Evolutionary conservation across 53 echinoderm and acorn worm genomes (phyloP).

Genomic region (Actinopyga echinites): DNA sequence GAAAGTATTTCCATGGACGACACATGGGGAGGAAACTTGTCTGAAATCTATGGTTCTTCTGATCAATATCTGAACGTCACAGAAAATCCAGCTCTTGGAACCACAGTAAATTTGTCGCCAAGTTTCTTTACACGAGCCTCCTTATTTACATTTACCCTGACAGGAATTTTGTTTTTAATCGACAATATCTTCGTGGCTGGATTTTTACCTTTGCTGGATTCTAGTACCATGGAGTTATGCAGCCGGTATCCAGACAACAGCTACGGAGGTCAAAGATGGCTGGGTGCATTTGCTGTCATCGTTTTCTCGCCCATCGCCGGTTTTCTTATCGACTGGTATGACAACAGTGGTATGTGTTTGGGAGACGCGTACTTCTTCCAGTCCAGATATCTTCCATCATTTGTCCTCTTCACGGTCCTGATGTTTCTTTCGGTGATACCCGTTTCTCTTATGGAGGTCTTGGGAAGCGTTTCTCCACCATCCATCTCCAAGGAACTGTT

Average conservation of each 20-base stretch:
- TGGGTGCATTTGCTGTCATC: constrained; percentile 12
- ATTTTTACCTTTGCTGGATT: constrained; percentile 8
- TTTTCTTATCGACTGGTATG: background rate
- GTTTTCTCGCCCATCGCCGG: background rate
- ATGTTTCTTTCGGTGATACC: background rate
- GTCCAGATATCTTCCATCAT: constrained; percentile 12
- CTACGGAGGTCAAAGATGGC: constrained; percentile 28
- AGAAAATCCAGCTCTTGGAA: no score
- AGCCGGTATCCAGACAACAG: background rate
- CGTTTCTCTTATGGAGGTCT: background rate
- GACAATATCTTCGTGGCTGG: constrained; percentile 16
- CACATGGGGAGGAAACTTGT: no score
- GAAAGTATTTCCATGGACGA: no score
- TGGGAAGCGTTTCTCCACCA: background rate
- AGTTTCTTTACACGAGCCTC: background rate
- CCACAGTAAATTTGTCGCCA: no score
- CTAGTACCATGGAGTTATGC: background rate
- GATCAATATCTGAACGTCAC: no score
- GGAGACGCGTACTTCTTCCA: constrained; percentile 13
- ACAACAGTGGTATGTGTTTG: background rate
- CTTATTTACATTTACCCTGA: background rate
- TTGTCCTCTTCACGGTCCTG: background rate
- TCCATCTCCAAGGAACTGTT: constrained; percentile 2
- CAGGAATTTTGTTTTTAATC: background rate
- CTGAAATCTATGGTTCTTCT: no score